Evolutionary conservation across 2,113 vertebrate species (phyloP), one percentile per base, ranked within the genome.

Genomic region (Carassius carassius): DNA sequence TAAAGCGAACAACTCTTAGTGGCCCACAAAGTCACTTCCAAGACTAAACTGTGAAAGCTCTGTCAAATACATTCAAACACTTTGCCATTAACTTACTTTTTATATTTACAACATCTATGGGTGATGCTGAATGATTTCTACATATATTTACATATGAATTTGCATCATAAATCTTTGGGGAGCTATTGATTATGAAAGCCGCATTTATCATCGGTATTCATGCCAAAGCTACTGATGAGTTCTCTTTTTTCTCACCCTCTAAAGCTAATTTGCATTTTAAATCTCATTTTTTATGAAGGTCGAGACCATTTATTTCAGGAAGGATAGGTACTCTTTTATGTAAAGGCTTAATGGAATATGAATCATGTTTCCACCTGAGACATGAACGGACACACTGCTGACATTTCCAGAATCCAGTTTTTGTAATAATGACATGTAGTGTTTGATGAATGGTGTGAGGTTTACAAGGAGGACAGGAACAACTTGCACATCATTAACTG

Each of bases 241-340:
- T 29, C 88, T 91, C 89, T 83, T 77, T 56, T 81, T 86, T 56
- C 17, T 75, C 81, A 60, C 84, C 47, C 37, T 86, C 86, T 86
- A 44, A 35, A 65, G 80, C 86, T 88, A 89, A 93, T 94, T 94
- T 94, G 93, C 92, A 92, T 93, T 93, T 90, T 88, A 92, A 93
- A 93, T 92, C 86, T 87, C 56, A 89, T 92, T 93, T 29, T 93
- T 90, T 90, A 91, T 89, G 91, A 94, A 94, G 93, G 94, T 94
- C 94, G 94, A 84, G 84, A 85, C 90, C 85, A 94, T 95, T 94
- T 91, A 90, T 94, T 93, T 92, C 89, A 81, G 82, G 82, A 87
- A 87, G 76, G 84, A 92, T 88, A 91, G 89, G 90, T 90, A 86
- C 76, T 87, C 91, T 85, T 87, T 94, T 91, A 91, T 87, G 86